Percentiles rank a stretch among this genome's conserved stretches.
Evolutionary conservation across 2,797 vertebrate species (phyloP).

Genomic region (Perodicticus potto): DNA sequence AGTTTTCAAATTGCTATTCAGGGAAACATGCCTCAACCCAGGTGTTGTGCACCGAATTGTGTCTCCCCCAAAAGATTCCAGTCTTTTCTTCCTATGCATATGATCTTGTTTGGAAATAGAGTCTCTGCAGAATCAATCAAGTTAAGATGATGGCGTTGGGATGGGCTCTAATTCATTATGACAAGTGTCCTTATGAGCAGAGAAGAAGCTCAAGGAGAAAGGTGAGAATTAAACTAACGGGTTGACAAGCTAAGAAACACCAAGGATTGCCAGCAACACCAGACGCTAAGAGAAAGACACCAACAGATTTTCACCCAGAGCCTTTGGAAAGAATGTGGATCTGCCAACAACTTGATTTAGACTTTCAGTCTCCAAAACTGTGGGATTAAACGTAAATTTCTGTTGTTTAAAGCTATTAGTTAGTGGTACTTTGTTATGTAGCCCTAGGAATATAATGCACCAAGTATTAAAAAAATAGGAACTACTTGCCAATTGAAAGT

Average conservation of each 20-base stretch:
- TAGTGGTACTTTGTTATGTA: background rate
- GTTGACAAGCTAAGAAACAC: background rate
- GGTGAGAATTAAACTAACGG: background rate
- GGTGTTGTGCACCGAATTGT: background rate
- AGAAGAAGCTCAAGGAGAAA: slow-evolving; percentile 9
- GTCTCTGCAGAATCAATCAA: background rate
- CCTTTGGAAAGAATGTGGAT: background rate
- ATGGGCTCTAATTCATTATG: background rate
- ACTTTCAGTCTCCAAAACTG: background rate
- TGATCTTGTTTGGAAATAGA: background rate
- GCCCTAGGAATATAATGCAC: background rate
- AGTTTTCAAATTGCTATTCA: background rate
- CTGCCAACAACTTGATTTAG: background rate
- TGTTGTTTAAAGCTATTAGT: background rate
- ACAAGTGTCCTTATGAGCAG: background rate
- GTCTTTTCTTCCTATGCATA: background rate
- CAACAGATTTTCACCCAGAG: background rate
- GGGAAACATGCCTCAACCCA: background rate
- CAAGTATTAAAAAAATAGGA: slow-evolving; percentile 33
- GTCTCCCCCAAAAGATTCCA: background rate
- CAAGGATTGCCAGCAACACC: background rate
- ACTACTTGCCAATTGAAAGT: slow-evolving; percentile 60
- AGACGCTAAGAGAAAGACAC: background rate
- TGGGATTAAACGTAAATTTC: background rate
- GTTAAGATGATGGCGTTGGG: background rate